Evolutionary conservation across 1,140 invertebrate genomes (phyloP).

Genomic region (Tetramorium alpestre): DNA sequence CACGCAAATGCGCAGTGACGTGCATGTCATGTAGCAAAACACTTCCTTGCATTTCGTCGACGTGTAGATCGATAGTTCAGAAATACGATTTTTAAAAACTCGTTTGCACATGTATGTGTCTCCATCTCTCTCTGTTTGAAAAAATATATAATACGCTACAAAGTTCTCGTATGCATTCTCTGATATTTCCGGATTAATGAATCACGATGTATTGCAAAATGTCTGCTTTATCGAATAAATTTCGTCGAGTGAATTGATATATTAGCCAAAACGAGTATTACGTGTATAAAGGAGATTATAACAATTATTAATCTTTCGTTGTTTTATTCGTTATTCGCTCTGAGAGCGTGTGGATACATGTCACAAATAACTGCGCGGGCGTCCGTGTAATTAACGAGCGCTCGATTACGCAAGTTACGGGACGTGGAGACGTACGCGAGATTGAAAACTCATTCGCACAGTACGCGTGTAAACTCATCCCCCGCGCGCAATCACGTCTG

Average conservation of each 20-base stretch:
- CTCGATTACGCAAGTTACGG: slow-evolving; percentile 50
- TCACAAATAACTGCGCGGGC: slow-evolving; percentile 36
- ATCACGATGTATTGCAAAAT: slow-evolving; percentile 5
- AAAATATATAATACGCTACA: neutral
- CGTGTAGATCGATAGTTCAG: neutral
- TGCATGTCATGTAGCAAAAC: neutral
- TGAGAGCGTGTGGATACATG: neutral
- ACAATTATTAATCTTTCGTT: slow-evolving; percentile 55
- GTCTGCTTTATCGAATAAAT: slow-evolving; percentile 30
- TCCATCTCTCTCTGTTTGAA: neutral
- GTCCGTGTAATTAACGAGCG: slow-evolving; percentile 50
- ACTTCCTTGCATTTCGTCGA: neutral
- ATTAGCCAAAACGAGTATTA: slow-evolving; percentile 33
- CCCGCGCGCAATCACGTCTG: slow-evolving; percentile 54
- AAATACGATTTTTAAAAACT: neutral
- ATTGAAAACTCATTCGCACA: slow-evolving; percentile 59
- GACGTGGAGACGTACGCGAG: slow-evolving; percentile 37
- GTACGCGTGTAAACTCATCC: slow-evolving; percentile 15
- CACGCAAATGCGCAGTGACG: slow-evolving; percentile 11
- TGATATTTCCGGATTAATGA: slow-evolving; percentile 30
- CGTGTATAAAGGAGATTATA: slow-evolving; percentile 16
- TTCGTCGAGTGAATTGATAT: slow-evolving; percentile 37
- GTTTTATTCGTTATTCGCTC: slow-evolving; percentile 29
- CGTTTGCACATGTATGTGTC: neutral
- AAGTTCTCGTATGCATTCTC: neutral